Evolutionary conservation across 2,113 vertebrate species (phyloP).

Genomic region (Mixornis gularis): DNA sequence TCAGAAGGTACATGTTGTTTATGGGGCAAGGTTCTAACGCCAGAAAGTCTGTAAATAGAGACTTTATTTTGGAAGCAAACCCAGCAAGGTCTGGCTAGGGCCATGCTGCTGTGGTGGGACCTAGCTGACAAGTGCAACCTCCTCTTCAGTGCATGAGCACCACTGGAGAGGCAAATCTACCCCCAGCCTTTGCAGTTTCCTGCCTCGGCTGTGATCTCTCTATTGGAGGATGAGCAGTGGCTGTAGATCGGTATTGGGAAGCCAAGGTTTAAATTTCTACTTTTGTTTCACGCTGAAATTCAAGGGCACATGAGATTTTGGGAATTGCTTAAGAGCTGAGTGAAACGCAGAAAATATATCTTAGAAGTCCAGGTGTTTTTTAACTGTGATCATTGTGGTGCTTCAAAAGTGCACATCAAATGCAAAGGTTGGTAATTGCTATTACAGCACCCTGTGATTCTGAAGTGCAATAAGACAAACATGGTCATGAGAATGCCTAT

Average conservation of each 20-base stretch:
- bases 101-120: not conserved
- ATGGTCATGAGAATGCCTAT: not conserved
- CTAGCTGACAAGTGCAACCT: not conserved
- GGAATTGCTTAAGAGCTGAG: not conserved
- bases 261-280: not conserved
- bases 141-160: not conserved
- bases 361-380: not conserved
- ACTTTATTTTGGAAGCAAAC: not conserved
- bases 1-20: fast-evolving
- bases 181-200: not conserved
- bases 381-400: not conserved
- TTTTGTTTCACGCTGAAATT: not conserved
- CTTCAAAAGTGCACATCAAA: not conserved
- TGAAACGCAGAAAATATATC: fast-evolving
- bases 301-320: not conserved
- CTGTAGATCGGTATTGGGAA: not conserved
- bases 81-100: fast-evolving
- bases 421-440: not conserved
- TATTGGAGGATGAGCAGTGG: not conserved
- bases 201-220: not conserved
- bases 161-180: not conserved
- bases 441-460: not conserved
- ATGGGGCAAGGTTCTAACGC: not conserved
- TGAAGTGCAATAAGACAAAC: not conserved
- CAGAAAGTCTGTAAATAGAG: not conserved